A percentile compares a stretch with the other conserved stretches of the same genome.
Evolutionary conservation across 2,888 invertebrate genomes (phyloP).

Genomic region (Apamea anceps): DNA sequence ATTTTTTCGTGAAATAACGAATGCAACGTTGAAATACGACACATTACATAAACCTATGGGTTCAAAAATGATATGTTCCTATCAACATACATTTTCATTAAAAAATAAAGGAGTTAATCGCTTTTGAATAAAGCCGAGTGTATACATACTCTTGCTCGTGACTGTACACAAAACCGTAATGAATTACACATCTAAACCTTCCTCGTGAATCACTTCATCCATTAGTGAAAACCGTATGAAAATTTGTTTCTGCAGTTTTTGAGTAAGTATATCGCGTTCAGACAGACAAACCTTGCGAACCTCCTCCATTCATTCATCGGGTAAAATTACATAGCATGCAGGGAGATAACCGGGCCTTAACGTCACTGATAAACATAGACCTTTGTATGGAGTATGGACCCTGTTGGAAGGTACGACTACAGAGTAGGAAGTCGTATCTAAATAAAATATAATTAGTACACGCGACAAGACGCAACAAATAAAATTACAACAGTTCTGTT

Average conservation of each 20-base stretch:
- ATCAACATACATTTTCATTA: too few relatives aligned
- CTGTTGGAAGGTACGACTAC: not conserved
- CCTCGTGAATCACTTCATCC: not conserved
- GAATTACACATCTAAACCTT: not conserved
- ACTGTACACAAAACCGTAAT: not conserved
- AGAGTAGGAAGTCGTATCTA: not conserved
- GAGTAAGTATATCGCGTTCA: not conserved
- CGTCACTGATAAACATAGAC: not conserved
- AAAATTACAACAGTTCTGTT: too few relatives aligned
- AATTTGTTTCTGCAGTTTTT: not conserved
- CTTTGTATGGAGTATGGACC: not conserved
- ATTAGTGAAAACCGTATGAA: not conserved
- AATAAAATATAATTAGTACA: not conserved
- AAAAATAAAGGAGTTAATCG: too few relatives aligned
- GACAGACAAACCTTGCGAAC: not conserved
- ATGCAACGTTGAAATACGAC: too few relatives aligned
- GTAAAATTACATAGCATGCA: not conserved
- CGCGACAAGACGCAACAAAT: not conserved
- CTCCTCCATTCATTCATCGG: not conserved
- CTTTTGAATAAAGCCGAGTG: too few relatives aligned
- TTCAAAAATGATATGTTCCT: too few relatives aligned
- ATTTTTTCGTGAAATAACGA: too few relatives aligned
- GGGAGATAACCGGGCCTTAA: too few relatives aligned
- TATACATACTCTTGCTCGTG: too few relatives aligned
- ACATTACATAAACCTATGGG: too few relatives aligned